phyloP scores from a whole-genome alignment of 1,140 invertebrate species.

The Eupristina koningsbergeri region DNA sequence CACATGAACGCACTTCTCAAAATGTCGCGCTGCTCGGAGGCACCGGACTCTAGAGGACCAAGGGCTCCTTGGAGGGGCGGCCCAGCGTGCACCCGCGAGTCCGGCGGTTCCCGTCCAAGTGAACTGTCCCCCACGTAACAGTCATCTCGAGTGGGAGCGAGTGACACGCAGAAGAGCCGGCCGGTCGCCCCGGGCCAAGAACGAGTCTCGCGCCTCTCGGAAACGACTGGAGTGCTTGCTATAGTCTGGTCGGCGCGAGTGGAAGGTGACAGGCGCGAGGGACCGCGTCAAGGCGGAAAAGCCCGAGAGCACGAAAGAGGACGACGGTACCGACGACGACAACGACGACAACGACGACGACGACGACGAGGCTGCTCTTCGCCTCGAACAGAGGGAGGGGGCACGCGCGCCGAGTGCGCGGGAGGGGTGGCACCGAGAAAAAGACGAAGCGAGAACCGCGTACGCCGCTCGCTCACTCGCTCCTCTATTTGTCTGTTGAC shows the following conservation, averaged over 20 bases:
- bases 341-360: not conserved
- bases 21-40: no score
- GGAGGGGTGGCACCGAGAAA: constrained; percentile 14
- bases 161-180: no score
- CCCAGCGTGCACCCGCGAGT: not conserved
- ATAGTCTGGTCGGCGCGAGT: not conserved
- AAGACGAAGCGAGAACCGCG: constrained; percentile 53
- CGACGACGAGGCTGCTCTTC: not conserved
- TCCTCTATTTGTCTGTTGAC: constrained; percentile 59
- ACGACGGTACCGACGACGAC: not conserved
- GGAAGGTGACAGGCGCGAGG: not conserved
- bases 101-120: not conserved
- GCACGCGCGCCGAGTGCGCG: not conserved
- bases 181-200: no score
- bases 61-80: no score
- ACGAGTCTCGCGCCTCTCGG: not conserved
- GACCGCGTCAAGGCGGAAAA: not conserved
- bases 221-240: not conserved
- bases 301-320: not conserved
- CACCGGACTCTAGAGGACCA: no score
- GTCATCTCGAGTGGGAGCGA: no score
- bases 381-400: not conserved
- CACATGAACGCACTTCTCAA: no score
- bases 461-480: no score
- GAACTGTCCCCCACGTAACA: not conserved